Percentiles rank a stretch among this genome's conserved stretches.
Evolutionary conservation across 2,113 vertebrate genomes (phyloP).

Genomic region (Petrocephalus microphthalmus): DNA sequence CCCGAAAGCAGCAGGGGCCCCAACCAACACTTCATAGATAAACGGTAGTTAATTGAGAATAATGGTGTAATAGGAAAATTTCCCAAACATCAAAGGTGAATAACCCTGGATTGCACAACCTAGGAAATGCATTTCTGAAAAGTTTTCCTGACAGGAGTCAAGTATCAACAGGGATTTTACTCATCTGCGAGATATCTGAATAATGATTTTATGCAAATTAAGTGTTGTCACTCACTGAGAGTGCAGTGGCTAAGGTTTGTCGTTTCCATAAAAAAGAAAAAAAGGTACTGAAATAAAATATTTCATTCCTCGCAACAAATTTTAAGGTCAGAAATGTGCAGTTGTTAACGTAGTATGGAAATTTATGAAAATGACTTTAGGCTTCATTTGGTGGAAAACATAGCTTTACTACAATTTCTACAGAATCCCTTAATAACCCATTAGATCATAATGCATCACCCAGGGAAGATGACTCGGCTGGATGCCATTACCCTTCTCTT

Average conservation of each 20-base stretch:
- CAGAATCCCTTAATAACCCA: too few species aligned
- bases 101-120: background rate
- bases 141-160: background rate
- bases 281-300: too few species aligned
- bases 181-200: background rate
- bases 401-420: too few species aligned
- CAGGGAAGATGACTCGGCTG: too few species aligned
- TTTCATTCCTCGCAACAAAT: too few species aligned
- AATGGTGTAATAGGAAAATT: background rate
- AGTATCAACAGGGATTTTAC: background rate
- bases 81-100: background rate
- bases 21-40: background rate
- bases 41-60: background rate
- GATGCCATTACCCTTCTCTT: background rate
- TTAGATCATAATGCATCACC: too few species aligned
- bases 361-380: too few species aligned
- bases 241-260: background rate
- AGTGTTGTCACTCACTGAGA: background rate
- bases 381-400: too few species aligned
- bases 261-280: too few species aligned
- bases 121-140: background rate
- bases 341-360: too few species aligned
- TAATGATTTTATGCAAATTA: background rate
- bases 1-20: background rate
- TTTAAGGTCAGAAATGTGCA: too few species aligned